These are phyloP conservation scores for Drosophila hydei DNA, from an alignment of 1,140 invertebrate species.

Conservation along the genomic window DNA sequence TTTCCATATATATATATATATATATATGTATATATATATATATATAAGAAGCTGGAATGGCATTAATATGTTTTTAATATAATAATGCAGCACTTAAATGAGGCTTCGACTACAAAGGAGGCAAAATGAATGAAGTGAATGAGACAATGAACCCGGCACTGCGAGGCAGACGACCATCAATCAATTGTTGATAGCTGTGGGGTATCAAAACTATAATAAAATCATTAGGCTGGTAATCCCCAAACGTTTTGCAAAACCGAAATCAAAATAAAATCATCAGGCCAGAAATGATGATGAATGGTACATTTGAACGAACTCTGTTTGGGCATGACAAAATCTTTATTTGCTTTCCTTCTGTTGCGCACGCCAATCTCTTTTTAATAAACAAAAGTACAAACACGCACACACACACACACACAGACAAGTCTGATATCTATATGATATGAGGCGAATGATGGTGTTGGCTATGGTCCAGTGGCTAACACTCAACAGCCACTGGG, in stretches of 20 bases:
- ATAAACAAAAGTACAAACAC: conserved; percentile 68
- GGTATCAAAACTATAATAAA: conserved; percentile 77
- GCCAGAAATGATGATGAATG: conserved; percentile 76
- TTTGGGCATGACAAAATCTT: conserved; percentile 65
- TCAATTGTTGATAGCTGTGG: conserved; percentile 47
- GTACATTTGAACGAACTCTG: conserved; percentile 30
- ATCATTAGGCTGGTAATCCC: conserved; percentile 78
- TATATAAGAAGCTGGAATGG: not conserved
- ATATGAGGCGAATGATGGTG: conserved; percentile 64
- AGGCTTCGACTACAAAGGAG: conserved; percentile 22
- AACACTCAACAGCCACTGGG: conserved; percentile 61
- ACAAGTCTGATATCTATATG: conserved; percentile 9
- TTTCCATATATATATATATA: conserved; percentile 26
- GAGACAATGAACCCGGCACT: conserved; percentile 25
- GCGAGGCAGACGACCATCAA: conserved; percentile 53
- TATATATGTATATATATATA: too few relatives aligned
- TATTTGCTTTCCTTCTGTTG: conserved; percentile 36
- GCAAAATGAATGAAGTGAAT: conserved; percentile 25
- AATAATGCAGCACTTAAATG: conserved; percentile 52
- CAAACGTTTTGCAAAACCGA: conserved; percentile 58
- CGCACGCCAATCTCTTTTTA: conserved; percentile 72
- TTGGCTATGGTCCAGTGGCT: conserved; percentile 53
- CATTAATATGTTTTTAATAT: conserved; percentile 47
- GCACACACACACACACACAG: conserved; percentile 7
- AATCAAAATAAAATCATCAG: conserved; percentile 81